Base-by-base conservation (phyloP, 2,888 invertebrate genomes). In the Dinocampus coccinellae region DNA sequence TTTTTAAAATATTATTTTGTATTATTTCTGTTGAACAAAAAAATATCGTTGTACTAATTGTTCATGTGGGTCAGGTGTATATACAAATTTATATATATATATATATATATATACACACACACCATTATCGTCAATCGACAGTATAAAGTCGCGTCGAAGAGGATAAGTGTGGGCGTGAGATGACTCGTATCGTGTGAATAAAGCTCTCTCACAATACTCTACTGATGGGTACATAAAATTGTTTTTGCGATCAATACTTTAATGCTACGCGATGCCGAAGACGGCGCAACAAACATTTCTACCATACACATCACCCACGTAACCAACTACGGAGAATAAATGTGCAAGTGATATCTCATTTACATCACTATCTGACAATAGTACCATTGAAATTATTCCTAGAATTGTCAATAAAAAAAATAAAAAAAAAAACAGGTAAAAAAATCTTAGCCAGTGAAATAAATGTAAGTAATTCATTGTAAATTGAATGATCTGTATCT, bases 231-330 rank as follows among this genome's bases (percentile, higher is more conserved):
- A 47, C 9, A 47, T 47, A 77, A 77, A 77, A 80, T 76, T 64
- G n/a, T 64, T 26, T 42, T 26, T 13, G 55, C 36, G 80, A 84
- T 85, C 85, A 85, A 85, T 85, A 85, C 83, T 83, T 76, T 82
- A 79, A 79, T 83, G 75, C 77, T 65, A 47, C 16, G 63, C 33
- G 58, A 63, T 47, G 70, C 80, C 83, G 74, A 62, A 61, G 73
- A 77, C 64, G 78, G 83, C 84, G 84, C 83, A 55, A 52, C 63
- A 58, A 63, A 79, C 70, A 20, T 3, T n/a, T n/a, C 47, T 60
- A 57, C 26, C 26, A n/a, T 10, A 58, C 58, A 29, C 62, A 52
- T 34, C n/a, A 53, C 47, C 55, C 55, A 70, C 63, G 58, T 47
- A 64, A 52, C 69, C 52, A 33, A 74, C 74, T 20, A 55, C 61